Percentiles rank a stretch among this genome's conserved stretches.
Conservation (phyloP, 2,888 invertebrate genomes). For the Cacoxenus indagator region DNA sequence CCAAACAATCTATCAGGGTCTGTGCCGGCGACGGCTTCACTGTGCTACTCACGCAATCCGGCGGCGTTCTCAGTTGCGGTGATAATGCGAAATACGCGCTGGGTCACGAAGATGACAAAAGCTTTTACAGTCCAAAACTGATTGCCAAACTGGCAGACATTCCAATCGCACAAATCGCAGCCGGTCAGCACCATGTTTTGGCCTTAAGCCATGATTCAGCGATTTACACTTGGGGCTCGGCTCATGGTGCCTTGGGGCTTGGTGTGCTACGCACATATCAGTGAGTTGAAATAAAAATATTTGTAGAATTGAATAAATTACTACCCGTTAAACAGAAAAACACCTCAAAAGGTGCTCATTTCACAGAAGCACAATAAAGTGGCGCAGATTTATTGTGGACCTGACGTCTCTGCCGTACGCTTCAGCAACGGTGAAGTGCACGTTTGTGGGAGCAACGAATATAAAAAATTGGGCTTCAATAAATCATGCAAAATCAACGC, state of each 20-base stretch:
- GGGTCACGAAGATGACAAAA: constrained; percentile 76
- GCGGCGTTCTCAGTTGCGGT: constrained; percentile 79
- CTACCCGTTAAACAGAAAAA: constrained; percentile 47
- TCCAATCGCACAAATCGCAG: constrained; percentile 75
- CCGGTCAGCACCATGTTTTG: constrained; percentile 77
- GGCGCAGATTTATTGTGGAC: constrained; percentile 74
- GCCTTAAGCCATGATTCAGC: constrained; percentile 76
- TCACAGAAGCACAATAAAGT: constrained; percentile 71
- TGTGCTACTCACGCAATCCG: constrained; percentile 77
- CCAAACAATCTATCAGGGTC: constrained; percentile 67
- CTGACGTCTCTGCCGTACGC: constrained; percentile 75
- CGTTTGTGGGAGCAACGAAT: constrained; percentile 76
- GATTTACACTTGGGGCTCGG: constrained; percentile 79
- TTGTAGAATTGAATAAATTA: background rate
- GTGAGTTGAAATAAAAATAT: constrained; percentile 43
- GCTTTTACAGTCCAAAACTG: constrained; percentile 74
- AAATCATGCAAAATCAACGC: constrained; percentile 62
- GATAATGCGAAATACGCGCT: constrained; percentile 76
- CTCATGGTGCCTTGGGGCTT: constrained; percentile 75
- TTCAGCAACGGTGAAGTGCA: constrained; percentile 75
- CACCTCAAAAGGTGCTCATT: constrained; percentile 62
- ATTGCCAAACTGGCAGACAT: constrained; percentile 73
- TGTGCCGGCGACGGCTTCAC: constrained; percentile 78
- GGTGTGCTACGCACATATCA: constrained; percentile 63
- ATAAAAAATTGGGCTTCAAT: constrained; percentile 77